These are phyloP conservation scores for Tiliacea aurago DNA, from an alignment of 2,888 invertebrate genomes.

Conservation along the genomic window DNA sequence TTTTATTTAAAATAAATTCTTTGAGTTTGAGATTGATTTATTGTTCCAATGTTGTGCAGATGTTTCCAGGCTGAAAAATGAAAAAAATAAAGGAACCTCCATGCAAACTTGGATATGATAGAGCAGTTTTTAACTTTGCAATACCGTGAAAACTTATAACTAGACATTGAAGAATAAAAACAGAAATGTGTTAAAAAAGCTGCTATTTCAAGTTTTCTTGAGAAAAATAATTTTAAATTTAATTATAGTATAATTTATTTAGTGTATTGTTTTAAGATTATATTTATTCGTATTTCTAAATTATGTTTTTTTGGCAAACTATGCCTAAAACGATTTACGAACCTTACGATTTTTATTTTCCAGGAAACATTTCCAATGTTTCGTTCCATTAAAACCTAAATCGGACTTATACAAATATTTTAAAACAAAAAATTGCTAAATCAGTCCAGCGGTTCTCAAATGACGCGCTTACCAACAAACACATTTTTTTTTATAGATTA, in stretches of 20 bases:
- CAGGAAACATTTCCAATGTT: background rate
- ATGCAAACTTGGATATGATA: conserved; percentile 49
- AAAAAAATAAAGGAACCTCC: conserved; percentile 31
- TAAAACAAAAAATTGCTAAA: background rate
- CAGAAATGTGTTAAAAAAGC: conserved; percentile 49
- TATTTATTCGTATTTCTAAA: background rate
- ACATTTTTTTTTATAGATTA: background rate
- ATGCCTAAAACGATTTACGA: background rate
- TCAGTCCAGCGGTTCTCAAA: background rate
- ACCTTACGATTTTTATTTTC: background rate
- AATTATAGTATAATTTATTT: background rate
- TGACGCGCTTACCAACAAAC: background rate
- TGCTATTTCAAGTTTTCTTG: conserved; percentile 16
- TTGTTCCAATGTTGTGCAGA: background rate
- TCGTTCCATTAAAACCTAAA: background rate
- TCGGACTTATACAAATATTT: background rate
- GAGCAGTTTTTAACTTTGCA: conserved; percentile 58
- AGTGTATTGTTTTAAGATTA: background rate
- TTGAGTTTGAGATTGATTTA: background rate
- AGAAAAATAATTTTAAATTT: too few species aligned
- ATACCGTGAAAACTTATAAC: conserved; percentile 47
- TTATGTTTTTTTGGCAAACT: background rate
- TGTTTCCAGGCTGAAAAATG: conserved; percentile 35
- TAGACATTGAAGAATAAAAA: conserved; percentile 33
- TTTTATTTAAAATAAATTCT: background rate